phyloP scores from a whole-genome alignment of 1,140 invertebrate species.

The Tachypleus tridentatus region DNA sequence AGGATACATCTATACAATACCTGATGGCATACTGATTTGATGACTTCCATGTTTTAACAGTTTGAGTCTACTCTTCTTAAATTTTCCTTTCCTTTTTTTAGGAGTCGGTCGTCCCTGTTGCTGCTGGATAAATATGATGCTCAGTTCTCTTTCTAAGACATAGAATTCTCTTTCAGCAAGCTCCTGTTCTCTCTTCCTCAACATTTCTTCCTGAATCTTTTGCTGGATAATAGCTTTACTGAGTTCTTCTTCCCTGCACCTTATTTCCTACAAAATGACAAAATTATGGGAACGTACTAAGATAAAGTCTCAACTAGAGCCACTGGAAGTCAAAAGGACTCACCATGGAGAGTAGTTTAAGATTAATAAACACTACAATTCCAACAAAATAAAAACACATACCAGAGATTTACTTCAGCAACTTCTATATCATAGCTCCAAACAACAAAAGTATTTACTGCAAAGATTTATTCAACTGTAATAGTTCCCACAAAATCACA shows the following conservation, averaged over 20 bases:
- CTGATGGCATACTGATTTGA: slow-evolving; percentile 74
- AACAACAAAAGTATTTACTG: no score
- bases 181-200: slow-evolving; percentile 73
- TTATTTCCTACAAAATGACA: slow-evolving; percentile 50
- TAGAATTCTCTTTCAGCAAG: slow-evolving; percentile 77
- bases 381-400: no score
- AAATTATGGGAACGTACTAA: no score
- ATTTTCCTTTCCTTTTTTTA: slow-evolving; percentile 73
- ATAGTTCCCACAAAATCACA: no score
- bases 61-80: slow-evolving; percentile 63
- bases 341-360: no score
- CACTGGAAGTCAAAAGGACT: no score
- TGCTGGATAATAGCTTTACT: slow-evolving; percentile 72
- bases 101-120: slow-evolving; percentile 52
- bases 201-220: slow-evolving; percentile 64
- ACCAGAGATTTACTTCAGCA: no score
- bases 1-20: slow-evolving; percentile 29
- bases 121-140: slow-evolving; percentile 66
- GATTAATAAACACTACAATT: no score
- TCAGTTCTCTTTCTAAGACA: slow-evolving; percentile 68
- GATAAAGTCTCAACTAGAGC: no score
- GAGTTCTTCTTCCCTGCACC: slow-evolving; percentile 84
- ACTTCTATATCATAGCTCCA: no score
- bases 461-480: no score
- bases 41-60: slow-evolving; percentile 63